Evolutionary conservation across 1,140 invertebrate genomes (phyloP), one percentile per base, ranked within the genome.

Genomic region (Coboldia fuscipes): DNA sequence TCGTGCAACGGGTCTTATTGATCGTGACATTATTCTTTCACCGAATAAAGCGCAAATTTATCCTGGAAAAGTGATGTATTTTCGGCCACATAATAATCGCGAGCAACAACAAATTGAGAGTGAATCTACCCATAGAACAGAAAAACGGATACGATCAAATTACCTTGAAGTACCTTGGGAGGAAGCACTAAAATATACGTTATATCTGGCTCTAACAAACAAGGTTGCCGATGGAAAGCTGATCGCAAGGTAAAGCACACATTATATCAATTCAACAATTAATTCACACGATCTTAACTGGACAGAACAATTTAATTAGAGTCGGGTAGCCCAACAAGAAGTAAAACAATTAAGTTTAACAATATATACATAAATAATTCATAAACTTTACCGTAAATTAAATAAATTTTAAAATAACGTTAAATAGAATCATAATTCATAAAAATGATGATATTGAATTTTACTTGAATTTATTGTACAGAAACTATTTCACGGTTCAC

Each of bases 121-220:
- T n/a, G 12, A 32, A 9, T 10, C 6, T 13, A 3, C 4, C 16
- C 7, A 8, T 26, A 24, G 8, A 17, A 7, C 14, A 4, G 12
- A 27, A 31, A 17, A 33, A 23, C 10, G 13, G n/a, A 4, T 30
- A 16, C 17, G 4, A 21, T 20, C 10, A 3, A 33, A 14, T 13
- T n/a, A 23, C 15, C 9, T 30, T 13, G 7, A 7, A 14, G 23
- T 28, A 37, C 60, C 59, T 42, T 68, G 65, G 65, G 63, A 66
- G 41, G 63, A 65, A 33, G 64, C 64, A 2, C 38, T 68, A 14
- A 56, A 63, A 27, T 64, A 68, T 43, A 65, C 65, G 36, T 63
- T 65, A n/a, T 68, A 63, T 37, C 48, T 67, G 14, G 65, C 64
- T 3, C 53, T 66, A 3, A 32, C 19, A 17, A 32, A 32, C n/a